Conservation (phyloP, 2,797 vertebrate species). For the Triplophysa bombifrons region DNA sequence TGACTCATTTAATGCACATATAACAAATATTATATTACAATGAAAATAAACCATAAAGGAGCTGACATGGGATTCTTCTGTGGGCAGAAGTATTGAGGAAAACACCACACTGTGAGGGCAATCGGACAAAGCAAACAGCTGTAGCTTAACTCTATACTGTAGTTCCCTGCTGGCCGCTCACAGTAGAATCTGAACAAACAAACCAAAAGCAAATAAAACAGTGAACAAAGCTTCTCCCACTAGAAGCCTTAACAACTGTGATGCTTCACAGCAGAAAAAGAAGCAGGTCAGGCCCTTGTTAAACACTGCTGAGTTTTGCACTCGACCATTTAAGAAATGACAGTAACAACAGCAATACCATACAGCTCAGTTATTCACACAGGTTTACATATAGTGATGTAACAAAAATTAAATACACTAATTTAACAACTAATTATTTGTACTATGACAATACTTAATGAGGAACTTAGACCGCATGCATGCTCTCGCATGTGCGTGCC, state of each 20-base stretch:
- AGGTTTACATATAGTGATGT: neutral
- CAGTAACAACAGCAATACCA: constrained; percentile 21
- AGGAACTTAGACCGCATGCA: neutral
- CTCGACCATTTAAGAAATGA: constrained; percentile 2
- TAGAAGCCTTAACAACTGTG: constrained; percentile 52
- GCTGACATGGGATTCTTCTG: constrained; percentile 31
- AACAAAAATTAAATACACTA: neutral
- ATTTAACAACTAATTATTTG: too few relatives aligned
- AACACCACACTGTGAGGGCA: constrained; percentile 49
- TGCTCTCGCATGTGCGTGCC: neutral
- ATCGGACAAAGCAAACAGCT: constrained; percentile 58
- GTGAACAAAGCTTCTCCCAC: constrained; percentile 42
- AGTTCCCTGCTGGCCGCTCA: constrained; percentile 49
- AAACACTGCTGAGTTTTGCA: neutral
- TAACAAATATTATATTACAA: constrained; percentile 47
- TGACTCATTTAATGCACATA: constrained; percentile 30
- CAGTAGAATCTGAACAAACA: constrained; percentile 54
- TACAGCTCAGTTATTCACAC: neutral
- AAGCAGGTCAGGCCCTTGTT: constrained; percentile 43
- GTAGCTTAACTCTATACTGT: constrained; percentile 31
- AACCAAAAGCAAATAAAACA: constrained; percentile 48
- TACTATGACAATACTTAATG: neutral
- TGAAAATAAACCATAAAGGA: constrained; percentile 47
- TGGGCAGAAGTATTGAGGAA: constrained; percentile 43
- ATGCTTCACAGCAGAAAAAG: constrained; percentile 72